These are phyloP conservation scores for Patella pellucida DNA, from an alignment of 2,888 invertebrate species.

Conservation along the genomic window DNA sequence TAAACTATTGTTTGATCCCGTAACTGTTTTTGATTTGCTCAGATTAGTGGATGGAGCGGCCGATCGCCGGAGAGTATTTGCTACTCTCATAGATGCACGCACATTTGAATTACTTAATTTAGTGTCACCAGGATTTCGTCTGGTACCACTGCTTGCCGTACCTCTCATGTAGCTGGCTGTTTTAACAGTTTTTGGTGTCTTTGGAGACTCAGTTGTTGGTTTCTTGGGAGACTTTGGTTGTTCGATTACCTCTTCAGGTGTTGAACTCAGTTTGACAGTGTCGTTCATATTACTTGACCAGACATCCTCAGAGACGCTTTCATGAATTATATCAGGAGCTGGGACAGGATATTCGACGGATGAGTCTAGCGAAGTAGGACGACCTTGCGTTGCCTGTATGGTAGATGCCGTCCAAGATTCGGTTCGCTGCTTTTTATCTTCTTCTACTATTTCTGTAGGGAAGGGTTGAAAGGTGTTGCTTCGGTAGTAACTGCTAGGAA, in stretches of 20 bases:
- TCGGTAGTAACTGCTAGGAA: constrained; percentile 6
- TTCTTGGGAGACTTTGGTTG: constrained; percentile 32
- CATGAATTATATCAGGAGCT: constrained; percentile 56
- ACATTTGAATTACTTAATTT: constrained; percentile 29
- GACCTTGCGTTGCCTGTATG: constrained; percentile 41
- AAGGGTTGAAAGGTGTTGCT: background rate
- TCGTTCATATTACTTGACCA: constrained; percentile 41
- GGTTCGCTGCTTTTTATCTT: constrained; percentile 53
- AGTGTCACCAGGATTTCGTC: constrained; percentile 31
- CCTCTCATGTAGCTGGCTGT: constrained; percentile 61
- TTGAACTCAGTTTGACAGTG: constrained; percentile 26
- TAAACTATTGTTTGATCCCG: constrained; percentile 24
- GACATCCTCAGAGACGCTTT: constrained; percentile 54
- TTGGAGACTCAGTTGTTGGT: constrained; percentile 23
- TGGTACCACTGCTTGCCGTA: constrained; percentile 46
- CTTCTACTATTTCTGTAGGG: constrained; percentile 31
- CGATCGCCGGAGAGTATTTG: constrained; percentile 27
- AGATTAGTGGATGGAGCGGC: constrained; percentile 29
- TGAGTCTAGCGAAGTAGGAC: constrained; percentile 42
- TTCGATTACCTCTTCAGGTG: constrained; percentile 20
- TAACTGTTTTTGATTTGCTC: constrained; percentile 20
- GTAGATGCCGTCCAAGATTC: constrained; percentile 60
- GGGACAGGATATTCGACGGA: constrained; percentile 47
- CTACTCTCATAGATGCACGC: constrained; percentile 40
- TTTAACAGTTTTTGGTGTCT: constrained; percentile 39